Conservation (phyloP, 1,140 invertebrate genomes). For the Aphis craccivora region DNA sequence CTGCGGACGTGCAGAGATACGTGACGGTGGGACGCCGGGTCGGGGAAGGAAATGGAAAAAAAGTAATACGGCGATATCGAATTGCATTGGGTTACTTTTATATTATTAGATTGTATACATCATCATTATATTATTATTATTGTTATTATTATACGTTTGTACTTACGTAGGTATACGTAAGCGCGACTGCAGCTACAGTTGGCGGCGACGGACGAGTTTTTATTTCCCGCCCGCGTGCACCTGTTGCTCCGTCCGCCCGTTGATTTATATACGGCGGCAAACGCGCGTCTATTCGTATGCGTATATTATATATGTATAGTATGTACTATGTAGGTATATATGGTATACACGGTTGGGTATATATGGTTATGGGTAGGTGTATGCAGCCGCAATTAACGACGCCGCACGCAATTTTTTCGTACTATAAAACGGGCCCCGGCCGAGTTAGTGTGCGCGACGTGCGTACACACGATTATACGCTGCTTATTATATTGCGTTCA, state of each 20-base stretch:
- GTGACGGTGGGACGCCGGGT: background rate
- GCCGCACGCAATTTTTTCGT: conserved; percentile 24
- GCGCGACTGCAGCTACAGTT: background rate
- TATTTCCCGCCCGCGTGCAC: conserved; percentile 12
- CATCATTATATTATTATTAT: background rate
- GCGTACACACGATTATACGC: background rate
- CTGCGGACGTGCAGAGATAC: background rate
- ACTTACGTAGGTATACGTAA: background rate
- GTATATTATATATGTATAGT: background rate
- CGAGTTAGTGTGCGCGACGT: background rate
- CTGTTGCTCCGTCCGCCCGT: background rate
- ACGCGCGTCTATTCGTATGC: background rate
- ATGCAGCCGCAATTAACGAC: conserved; percentile 16
- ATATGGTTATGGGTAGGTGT: background rate
- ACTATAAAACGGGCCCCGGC: background rate
- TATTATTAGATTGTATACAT: background rate
- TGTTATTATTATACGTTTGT: background rate
- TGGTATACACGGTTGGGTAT: background rate
- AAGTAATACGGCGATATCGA: conserved; percentile 12
- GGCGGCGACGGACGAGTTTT: conserved; percentile 27
- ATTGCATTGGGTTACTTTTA: conserved; percentile 19
- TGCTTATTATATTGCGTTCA: background rate
- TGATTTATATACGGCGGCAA: conserved; percentile 38
- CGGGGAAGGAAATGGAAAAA: background rate
- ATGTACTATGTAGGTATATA: background rate